Base-by-base conservation (phyloP, 2,888 invertebrate genomes). In the Liopterus haemorrhoidalis region DNA sequence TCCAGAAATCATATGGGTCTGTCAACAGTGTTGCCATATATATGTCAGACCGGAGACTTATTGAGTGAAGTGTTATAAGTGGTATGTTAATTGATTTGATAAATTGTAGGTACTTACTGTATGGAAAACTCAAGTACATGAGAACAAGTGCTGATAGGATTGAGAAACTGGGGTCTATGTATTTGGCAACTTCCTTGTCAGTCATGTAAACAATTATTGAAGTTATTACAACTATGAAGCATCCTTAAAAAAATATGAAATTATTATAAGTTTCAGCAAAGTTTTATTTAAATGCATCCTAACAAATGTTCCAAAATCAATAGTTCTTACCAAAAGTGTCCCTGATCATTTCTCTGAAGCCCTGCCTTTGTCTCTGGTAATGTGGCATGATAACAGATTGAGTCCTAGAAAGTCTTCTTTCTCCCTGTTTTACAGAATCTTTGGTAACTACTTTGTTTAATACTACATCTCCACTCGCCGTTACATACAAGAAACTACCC, bases 61-160 rank as follows among this genome's bases (percentile, higher is more conserved):
- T n/a, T n/a, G n/a, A n/a, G n/a, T n/a, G n/a, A n/a, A n/a, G n/a
- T n/a, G n/a, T n/a, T n/a, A n/a, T n/a, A n/a, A n/a, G n/a, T n/a
- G n/a, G n/a, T n/a, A n/a, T n/a, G n/a, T n/a, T n/a, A n/a, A n/a
- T n/a, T n/a, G n/a, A n/a, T n/a, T 8, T 28, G 15, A 18, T 37
- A 44, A 33, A 25, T 25, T 24, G 6, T 11, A 19, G 46, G 36
- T 57, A 76, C 80, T 78, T 66, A 83, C 89, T 81, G 66, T 87
- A 88, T 0, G 88, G 86, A 66, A 82, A 87, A 60, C 87, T 90
- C 33, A 89, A 72, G 9, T 78, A 67, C 52, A 87, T 76, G 25
- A 90, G 72, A 1, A 80, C 65, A 2, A 80, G 64, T 30, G 87
- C 82, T 0, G 89, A 85, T 46, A 82, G 66, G 28, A 91, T 81